These are phyloP conservation scores for Conistra vaccinii DNA, from an alignment of 2,888 invertebrate genomes.

Conservation along the genomic window DNA sequence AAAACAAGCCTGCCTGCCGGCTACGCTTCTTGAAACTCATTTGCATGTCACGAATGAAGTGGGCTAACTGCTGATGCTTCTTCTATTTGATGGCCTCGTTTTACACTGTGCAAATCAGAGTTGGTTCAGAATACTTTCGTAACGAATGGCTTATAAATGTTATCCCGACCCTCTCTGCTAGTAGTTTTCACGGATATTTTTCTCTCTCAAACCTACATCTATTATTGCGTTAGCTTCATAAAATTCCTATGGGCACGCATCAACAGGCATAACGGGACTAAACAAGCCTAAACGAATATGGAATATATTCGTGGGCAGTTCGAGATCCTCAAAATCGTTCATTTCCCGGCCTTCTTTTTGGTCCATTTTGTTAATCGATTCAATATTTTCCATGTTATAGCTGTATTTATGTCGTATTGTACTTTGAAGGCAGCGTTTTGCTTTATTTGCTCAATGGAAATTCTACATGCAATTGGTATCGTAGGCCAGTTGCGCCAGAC, in stretches of 20 bases:
- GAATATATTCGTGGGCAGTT: constrained; percentile 44
- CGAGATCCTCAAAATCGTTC: constrained; percentile 47
- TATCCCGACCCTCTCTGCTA: neutral
- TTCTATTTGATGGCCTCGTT: constrained; percentile 6
- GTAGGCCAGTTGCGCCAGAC: constrained; percentile 43
- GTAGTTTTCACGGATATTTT: neutral
- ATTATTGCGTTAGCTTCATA: neutral
- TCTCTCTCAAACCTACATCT: neutral
- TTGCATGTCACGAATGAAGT: constrained; percentile 41
- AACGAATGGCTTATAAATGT: neutral
- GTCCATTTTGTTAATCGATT: constrained; percentile 61
- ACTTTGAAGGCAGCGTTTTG: constrained; percentile 46
- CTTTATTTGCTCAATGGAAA: constrained; percentile 59
- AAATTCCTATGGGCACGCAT: neutral
- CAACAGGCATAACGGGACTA: constrained; percentile 7
- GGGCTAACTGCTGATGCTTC: neutral
- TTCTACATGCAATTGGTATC: constrained; percentile 61
- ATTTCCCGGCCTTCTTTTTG: constrained; percentile 46
- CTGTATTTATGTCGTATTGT: constrained; percentile 58
- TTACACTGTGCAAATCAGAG: neutral
- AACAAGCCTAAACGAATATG: constrained; percentile 20
- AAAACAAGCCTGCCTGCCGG: constrained; percentile 11
- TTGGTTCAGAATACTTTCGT: neutral
- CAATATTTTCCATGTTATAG: constrained; percentile 65
- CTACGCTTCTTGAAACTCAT: constrained; percentile 47